Evolutionary conservation across 1,140 invertebrate species (phyloP).

Genomic region (Bombus haemorrhoidalis): DNA sequence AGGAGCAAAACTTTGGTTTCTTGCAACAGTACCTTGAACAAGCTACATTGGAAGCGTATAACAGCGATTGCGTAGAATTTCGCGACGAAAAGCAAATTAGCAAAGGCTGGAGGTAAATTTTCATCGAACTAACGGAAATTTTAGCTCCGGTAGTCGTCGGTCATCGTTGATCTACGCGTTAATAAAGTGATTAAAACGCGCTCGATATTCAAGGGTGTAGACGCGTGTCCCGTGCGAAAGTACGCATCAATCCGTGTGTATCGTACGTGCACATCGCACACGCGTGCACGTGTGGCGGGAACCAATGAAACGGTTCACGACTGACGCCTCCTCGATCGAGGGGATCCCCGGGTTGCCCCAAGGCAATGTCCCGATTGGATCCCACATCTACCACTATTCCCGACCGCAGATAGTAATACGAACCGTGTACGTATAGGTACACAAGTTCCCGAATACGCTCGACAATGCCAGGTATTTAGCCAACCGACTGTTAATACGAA

Average conservation of each 20-base stretch:
- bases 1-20: too few relatives aligned
- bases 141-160: not conserved
- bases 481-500: slow-evolving; percentile 51
- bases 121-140: not conserved
- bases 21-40: too few relatives aligned
- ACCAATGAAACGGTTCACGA: slow-evolving; percentile 66
- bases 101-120: not conserved
- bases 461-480: slow-evolving; percentile 59
- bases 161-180: not conserved
- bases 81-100: too few relatives aligned
- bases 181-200: slow-evolving; percentile 34
- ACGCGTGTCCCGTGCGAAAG: slow-evolving; percentile 3
- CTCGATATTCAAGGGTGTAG: not conserved
- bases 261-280: not conserved
- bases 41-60: too few relatives aligned
- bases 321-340: slow-evolving; percentile 65
- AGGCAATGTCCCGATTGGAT: slow-evolving; percentile 64
- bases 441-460: slow-evolving; percentile 8
- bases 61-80: not conserved
- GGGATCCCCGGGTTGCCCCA: slow-evolving; percentile 54
- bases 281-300: slow-evolving; percentile 37
- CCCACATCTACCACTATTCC: slow-evolving; percentile 55
- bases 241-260: slow-evolving; percentile 15
- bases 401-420: slow-evolving; percentile 60
- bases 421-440: slow-evolving; percentile 16